Evolutionary conservation across 2,797 vertebrate genomes (phyloP), one percentile per base, ranked within the genome.

Genomic region (Lacerta viridis): DNA sequence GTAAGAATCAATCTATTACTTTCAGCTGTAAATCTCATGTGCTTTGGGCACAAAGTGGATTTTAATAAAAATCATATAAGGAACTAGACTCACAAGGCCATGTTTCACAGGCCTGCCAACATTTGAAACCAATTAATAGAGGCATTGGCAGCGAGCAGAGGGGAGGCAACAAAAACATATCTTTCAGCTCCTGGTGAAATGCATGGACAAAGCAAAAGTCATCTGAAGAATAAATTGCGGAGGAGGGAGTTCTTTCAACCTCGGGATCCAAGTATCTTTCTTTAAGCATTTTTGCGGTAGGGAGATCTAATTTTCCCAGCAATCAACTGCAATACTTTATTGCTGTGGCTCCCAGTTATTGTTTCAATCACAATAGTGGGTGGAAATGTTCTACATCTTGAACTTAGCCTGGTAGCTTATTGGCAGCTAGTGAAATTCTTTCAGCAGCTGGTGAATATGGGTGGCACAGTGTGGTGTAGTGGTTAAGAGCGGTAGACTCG

Each of bases 11-110:
- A 95, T 96, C 96, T 96, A 96, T 97, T 97, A 96, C 95, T 95
- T 96, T 94, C 89, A 94, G 91, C 93, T 93, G 93, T 97, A 97
- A 97, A 97, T 97, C 96, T 96, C 91, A n/a, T 91, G 92, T 94
- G 94, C 92, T 95, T 92, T 93, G 94, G 94, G 96, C 95, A 95
- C 96, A 96, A 97, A 96, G 96, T 95, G 94, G 95, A 96, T 97
- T 97, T 97, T 97, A 97, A 97, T 97, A 97, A 97, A 96, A 97
- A 96, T 97, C 95, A 95, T 95, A 96, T 94, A 96, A 86, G 82
- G 95, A 96, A 94, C 95, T 96, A 96, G 96, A 95, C 95, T 92
- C 84, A 91, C 92, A 93, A 93, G 68, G 94, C 94, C 93, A 94
- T 92, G 92, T 96, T 97, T 96, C 93, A 95, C 92, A 90, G 95